Conservation (phyloP, 2,113 vertebrate species). For the Lasiurus borealis region DNA sequence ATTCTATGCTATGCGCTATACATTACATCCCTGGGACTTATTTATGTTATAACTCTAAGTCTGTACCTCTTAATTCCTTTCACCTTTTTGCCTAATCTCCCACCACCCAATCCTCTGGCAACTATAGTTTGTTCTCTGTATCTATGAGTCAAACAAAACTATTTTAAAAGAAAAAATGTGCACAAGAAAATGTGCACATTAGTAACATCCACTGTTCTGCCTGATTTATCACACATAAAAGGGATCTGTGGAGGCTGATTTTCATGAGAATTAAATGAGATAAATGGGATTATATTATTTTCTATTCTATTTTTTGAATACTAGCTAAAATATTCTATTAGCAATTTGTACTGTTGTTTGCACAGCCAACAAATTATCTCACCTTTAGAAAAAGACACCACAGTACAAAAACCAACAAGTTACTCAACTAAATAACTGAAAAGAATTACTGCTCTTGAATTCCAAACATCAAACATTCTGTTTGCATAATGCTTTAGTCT, state of each 20-base stretch:
- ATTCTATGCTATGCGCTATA: neutral
- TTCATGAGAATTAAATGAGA: conserved; percentile 53
- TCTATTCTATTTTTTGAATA: neutral
- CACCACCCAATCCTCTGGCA: neutral
- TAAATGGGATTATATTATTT: neutral
- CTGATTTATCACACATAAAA: conserved; percentile 43
- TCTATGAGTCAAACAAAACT: neutral
- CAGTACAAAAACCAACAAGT: neutral
- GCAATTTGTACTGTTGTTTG: conserved; percentile 10
- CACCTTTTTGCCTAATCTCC: neutral
- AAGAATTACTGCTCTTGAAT: conserved; percentile 46
- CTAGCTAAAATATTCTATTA: conserved; percentile 51
- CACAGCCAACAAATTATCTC: conserved; percentile 22
- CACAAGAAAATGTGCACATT: neutral
- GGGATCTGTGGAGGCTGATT: neutral
- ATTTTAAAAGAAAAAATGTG: neutral
- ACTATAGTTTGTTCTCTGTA: neutral
- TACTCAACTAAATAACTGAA: conserved; percentile 52
- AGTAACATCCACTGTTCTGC: neutral
- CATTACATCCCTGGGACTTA: neutral
- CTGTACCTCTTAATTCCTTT: neutral
- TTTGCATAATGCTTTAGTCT: conserved; percentile 45
- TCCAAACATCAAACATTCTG: conserved; percentile 35
- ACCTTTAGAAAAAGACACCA: conserved; percentile 40
- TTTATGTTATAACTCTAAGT: neutral